A percentile compares a stretch with the other conserved stretches of the same genome.
These are phyloP conservation scores for Eriocheir sinensis DNA, from an alignment of 1,140 invertebrate genomes.

Conservation along the genomic window DNA sequence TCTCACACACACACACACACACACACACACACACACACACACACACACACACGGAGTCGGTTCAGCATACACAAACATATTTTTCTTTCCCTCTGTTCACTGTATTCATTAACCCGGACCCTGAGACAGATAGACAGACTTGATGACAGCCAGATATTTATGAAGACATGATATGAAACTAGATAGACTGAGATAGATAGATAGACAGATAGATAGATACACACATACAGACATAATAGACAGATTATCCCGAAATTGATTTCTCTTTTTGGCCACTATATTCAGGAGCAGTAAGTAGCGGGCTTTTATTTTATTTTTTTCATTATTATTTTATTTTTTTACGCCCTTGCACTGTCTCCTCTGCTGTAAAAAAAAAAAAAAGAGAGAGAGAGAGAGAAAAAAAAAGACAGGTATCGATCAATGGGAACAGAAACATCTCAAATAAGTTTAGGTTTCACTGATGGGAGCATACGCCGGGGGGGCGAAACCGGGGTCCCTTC, in stretches of 20 bases:
- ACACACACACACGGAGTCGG: constrained; percentile 3
- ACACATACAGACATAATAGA: too few relatives aligned
- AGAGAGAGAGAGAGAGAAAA: constrained; percentile 23
- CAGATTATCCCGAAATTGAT: too few relatives aligned
- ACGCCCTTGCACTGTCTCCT: too few relatives aligned
- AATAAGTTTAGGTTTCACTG: not conserved
- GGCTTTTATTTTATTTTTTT: too few relatives aligned
- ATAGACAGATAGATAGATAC: too few relatives aligned
- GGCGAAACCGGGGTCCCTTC: too few relatives aligned
- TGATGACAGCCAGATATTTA: not conserved
- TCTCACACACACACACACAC: constrained; percentile 43
- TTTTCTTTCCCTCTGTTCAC: not conserved
- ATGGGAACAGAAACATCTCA: not conserved
- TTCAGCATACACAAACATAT: not conserved
- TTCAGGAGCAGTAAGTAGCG: too few relatives aligned
- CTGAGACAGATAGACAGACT: not conserved
- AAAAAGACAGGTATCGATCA: not conserved
- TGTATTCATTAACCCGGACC: not conserved
- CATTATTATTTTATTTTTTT: too few relatives aligned
- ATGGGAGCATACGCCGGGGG: too few relatives aligned
- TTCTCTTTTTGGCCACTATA: too few relatives aligned
- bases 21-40: constrained; percentile 67
- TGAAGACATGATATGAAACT: too few relatives aligned
- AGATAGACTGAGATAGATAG: too few relatives aligned
- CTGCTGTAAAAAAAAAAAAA: not conserved